A percentile compares a stretch with the other conserved stretches of the same genome.
These are phyloP conservation scores for Nowickia ferox DNA, from an alignment of 2,888 invertebrate species.

Conservation along the genomic window DNA sequence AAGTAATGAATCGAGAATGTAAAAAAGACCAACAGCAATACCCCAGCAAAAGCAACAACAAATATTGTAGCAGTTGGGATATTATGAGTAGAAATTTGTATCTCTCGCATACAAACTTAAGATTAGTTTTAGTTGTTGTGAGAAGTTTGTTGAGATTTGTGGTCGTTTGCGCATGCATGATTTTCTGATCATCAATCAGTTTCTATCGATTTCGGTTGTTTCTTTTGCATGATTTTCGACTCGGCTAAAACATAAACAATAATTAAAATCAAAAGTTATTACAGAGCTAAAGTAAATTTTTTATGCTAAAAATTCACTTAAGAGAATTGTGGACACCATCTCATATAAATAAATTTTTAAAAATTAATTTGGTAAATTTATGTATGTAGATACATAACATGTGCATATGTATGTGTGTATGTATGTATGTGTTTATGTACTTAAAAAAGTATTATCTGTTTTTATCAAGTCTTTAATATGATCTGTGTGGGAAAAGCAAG, in stretches of 20 bases:
- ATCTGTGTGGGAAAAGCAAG: slow-evolving; percentile 54
- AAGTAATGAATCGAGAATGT: slow-evolving; percentile 45
- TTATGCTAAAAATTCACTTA: neutral
- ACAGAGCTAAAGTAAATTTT: slow-evolving; percentile 24
- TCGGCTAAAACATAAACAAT: slow-evolving; percentile 11
- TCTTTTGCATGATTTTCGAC: slow-evolving; percentile 1
- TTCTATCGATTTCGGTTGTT: slow-evolving; percentile 12
- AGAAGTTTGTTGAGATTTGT: slow-evolving; percentile 69
- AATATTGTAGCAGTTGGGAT: slow-evolving; percentile 41
- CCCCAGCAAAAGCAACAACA: slow-evolving; percentile 19
- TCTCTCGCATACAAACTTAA: slow-evolving; percentile 53
- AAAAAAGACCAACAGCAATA: slow-evolving; percentile 17
- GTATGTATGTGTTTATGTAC: neutral
- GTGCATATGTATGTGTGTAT: neutral
- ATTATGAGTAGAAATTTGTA: slow-evolving; percentile 59
- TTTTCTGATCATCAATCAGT: slow-evolving; percentile 26
- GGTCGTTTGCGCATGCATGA: slow-evolving; percentile 63
- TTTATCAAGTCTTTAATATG: slow-evolving; percentile 4
- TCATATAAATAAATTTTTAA: neutral
- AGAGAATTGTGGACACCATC: slow-evolving; percentile 4
- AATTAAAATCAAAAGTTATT: slow-evolving; percentile 14
- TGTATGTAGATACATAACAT: neutral
- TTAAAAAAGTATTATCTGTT: neutral
- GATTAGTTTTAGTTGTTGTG: slow-evolving; percentile 69
- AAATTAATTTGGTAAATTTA: neutral